Evolutionary conservation across 2,888 invertebrate species (phyloP), one percentile per base, ranked within the genome.

Genomic region (Drosophila nigritarsus): DNA sequence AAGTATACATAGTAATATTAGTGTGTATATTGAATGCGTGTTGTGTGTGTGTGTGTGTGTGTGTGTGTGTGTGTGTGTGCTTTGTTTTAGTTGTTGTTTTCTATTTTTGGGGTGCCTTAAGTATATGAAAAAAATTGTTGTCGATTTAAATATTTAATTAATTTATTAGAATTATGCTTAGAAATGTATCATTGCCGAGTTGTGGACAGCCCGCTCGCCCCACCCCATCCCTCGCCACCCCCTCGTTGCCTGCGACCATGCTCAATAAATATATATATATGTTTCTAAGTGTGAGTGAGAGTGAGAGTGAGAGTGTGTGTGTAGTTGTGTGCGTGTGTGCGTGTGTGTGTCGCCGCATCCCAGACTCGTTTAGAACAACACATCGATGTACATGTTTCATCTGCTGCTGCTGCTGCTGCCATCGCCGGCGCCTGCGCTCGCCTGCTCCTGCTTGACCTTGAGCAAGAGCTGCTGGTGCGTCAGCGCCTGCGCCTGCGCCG

Each of bases 331-430:
- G 36, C 6, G n/a, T 15, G 49, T 24, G 1, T 24, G 24, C 24
- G 24, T 24, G 24, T 50, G 50, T 50, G 29, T 50, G n/a, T 18
- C 18, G n/a, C 4, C 20, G 15, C 20, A 53, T 15, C 6, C 34
- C 45, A 29, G 30, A 20, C 30, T 15, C 38, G n/a, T 18, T 87
- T 91, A 91, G 80, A 91, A 86, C 79, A 91, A 80, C 71, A 91
- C 91, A 74, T 91, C 91, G 75, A 91, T 91, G 82, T 87, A 91
- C 84, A 91, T 89, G 87, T 91, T 91, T 91, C 91, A 91, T 91
- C 91, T 91, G 77, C 83, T 74, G 79, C 75, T 82, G 20, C 62
- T 78, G 53, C 63, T 75, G 78, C 79, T 80, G 24, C 62, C 78
- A 49, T 65, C 80, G 8, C n/a, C 27, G 50, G 55, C 49, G 63